Evolutionary conservation across 2,113 vertebrate genomes (phyloP).

Genomic region (Muntiacus muntjak): DNA sequence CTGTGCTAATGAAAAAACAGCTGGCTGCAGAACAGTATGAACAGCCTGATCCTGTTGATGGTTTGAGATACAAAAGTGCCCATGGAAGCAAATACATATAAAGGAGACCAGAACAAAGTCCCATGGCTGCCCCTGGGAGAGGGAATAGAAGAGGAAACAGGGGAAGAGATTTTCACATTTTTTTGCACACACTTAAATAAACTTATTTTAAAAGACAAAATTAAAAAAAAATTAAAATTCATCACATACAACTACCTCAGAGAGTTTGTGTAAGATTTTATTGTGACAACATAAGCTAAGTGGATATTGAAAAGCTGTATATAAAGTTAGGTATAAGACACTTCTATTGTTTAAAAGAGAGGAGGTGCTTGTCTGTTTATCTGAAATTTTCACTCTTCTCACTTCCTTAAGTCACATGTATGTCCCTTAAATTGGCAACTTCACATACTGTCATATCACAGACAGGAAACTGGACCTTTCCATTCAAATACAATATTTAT

Average conservation of each 20-base stretch:
- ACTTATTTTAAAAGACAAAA: constrained; percentile 20
- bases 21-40: neutral
- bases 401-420: neutral
- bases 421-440: neutral
- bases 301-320: neutral
- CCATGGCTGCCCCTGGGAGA: neutral
- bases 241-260: neutral
- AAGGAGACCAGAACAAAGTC: neutral
- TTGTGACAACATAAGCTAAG: neutral
- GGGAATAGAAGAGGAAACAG: neutral
- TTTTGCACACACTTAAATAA: neutral
- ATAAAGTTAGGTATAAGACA: neutral
- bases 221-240: neutral
- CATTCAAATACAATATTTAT: neutral
- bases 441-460: neutral
- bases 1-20: neutral
- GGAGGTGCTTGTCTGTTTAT: neutral
- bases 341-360: neutral
- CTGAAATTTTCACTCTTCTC: neutral
- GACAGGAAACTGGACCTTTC: neutral
- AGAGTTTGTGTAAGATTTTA: neutral
- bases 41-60: neutral
- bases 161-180: neutral
- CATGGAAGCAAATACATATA: neutral
- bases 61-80: neutral